Conservation (phyloP, 2,113 vertebrate species). For the Apteryx mantelli region DNA sequence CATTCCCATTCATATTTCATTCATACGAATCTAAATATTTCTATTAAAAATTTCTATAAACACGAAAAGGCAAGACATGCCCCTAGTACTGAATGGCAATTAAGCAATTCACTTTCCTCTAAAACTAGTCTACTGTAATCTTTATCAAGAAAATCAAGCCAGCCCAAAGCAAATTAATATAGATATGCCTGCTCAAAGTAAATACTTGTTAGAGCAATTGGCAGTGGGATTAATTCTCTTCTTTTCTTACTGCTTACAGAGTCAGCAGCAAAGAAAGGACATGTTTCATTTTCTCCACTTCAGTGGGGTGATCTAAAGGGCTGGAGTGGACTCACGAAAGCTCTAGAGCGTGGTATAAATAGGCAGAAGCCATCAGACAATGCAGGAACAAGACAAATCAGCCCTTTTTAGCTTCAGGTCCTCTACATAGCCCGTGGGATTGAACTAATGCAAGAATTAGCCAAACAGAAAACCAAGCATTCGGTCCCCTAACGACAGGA, state of each 20-base stretch:
- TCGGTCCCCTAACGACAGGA: constrained; percentile 20
- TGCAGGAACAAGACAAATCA: constrained; percentile 36
- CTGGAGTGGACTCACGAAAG: neutral
- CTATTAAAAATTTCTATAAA: neutral
- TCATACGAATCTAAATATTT: neutral
- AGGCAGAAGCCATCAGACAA: constrained; percentile 30
- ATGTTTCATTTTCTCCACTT: constrained; percentile 64
- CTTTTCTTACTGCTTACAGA: constrained; percentile 16
- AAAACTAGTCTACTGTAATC: constrained; percentile 50
- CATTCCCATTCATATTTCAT: neutral
- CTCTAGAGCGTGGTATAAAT: constrained; percentile 40
- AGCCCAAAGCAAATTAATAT: constrained; percentile 49
- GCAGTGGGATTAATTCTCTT: neutral
- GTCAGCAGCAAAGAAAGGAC: constrained; percentile 28
- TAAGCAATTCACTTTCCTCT: constrained; percentile 47
- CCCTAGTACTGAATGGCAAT: constrained; percentile 15
- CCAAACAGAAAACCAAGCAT: neutral
- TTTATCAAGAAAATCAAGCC: constrained; percentile 65
- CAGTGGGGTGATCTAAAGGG: constrained; percentile 60
- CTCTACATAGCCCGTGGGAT: constrained; percentile 10
- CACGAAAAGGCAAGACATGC: neutral
- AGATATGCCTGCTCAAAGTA: constrained; percentile 58
- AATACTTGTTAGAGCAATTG: constrained; percentile 47
- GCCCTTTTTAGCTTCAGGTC: constrained; percentile 45
- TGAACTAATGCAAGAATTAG: constrained; percentile 23